Conservation (phyloP, 2,888 invertebrate species). For the Drosophila nr. perissopoda region DNA sequence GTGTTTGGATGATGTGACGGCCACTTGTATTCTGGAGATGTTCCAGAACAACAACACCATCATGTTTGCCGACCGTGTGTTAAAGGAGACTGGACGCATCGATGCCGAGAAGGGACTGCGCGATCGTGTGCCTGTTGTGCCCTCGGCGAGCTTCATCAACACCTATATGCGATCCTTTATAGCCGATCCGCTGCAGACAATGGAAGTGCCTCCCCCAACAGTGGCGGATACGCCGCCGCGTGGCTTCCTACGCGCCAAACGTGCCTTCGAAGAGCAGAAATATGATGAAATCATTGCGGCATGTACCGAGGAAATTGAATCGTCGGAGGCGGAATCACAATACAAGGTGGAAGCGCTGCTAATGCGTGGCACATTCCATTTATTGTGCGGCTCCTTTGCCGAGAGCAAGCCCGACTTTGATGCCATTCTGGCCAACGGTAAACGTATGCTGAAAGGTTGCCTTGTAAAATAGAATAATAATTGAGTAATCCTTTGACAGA, state of each 20-base stretch:
- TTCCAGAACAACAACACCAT: conserved; percentile 93
- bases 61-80: conserved; percentile 93
- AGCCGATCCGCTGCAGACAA: conserved; percentile 91
- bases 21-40: conserved; percentile 95
- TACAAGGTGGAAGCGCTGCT: conserved; percentile 90
- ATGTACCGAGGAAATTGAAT: conserved; percentile 92
- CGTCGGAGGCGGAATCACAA: conserved; percentile 87
- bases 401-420: conserved; percentile 90
- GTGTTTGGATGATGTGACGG: conserved; percentile 96
- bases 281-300: conserved; percentile 92
- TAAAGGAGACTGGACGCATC: conserved; percentile 89
- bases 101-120: conserved; percentile 91
- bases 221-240: conserved; percentile 75
- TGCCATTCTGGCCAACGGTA: conserved; percentile 88
- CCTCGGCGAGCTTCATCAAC: conserved; percentile 93
- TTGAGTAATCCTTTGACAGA: conserved; percentile 48
- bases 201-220: conserved; percentile 82
- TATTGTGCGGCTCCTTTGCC: conserved; percentile 91
- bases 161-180: conserved; percentile 95
- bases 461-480: neutral
- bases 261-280: conserved; percentile 89
- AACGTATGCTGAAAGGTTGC: conserved; percentile 16
- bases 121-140: conserved; percentile 90
- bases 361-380: conserved; percentile 93
- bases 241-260: conserved; percentile 90